Evolutionary conservation across 2,888 invertebrate genomes (phyloP), one percentile per base, ranked within the genome.

Genomic region (Eupithecia centaureata): DNA sequence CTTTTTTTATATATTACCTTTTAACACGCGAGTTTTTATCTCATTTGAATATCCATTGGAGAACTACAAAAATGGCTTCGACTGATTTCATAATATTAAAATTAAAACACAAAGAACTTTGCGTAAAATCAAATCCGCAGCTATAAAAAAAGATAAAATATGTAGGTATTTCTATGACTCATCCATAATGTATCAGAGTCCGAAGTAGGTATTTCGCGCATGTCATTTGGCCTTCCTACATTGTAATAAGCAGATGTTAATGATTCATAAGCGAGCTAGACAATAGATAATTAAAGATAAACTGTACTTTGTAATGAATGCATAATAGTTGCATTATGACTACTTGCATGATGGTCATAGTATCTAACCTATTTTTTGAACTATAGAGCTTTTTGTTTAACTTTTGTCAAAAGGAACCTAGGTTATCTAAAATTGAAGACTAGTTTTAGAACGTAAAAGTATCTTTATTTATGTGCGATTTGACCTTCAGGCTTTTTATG

Each of bases 211-310:
- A 42, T 42, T 47, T 47, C 22, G 47, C 47, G 47, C 47, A 47
- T 47, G 47, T 47, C 22, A 22, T 47, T 47, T 4, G 47, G 47
- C 47, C 47, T 47, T 47, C 22, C 12, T 47, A 47, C 47, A 47
- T 22, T 47, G 47, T 47, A 22, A 3, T 47, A 18, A 12, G 22
- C 47, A 47, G 22, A 47, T 47, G 42, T n/a, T 47, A 47, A 47
- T 47, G 47, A 47, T 47, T 47, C 47, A 47, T 47, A 10, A 47
- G 47, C 1, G 12, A 10, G 8, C 47, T 22, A 22, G 10, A 47
- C 47, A 47, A 47, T 47, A 47, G 47, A 47, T 47, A 47, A n/a
- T n/a, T n/a, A n/a, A n/a, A n/a, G 47, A 47, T 47, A 47, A 42
- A 10, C 22, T 42, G 10, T 42, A 42, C 47, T 47, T 47, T 22